Evolutionary conservation across 2,888 invertebrate genomes (phyloP).

Genomic region (Drosophila leonis): DNA sequence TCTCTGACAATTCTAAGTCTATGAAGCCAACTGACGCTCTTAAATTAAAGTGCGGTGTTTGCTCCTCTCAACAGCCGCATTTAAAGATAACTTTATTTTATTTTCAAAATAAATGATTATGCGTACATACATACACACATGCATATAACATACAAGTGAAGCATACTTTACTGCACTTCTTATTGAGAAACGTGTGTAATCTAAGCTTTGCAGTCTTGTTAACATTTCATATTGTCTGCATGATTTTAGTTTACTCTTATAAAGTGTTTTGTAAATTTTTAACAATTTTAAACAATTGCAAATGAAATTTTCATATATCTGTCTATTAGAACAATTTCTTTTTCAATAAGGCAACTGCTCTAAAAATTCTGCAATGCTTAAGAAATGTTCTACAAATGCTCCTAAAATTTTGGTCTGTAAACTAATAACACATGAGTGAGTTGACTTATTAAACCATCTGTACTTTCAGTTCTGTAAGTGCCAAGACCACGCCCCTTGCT

Average conservation of each 20-base stretch:
- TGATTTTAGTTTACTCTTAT: not conserved
- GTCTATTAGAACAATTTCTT: no score
- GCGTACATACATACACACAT: not conserved
- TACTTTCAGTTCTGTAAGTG: not conserved
- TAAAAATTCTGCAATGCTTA: no score
- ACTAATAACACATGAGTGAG: not conserved
- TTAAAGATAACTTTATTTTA: not conserved
- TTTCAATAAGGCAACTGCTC: no score
- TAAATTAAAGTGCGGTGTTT: not conserved
- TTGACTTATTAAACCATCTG: not conserved
- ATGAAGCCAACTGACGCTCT: no score
- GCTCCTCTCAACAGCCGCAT: not conserved
- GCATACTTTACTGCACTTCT: not conserved
- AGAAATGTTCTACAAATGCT: no score
- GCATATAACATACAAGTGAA: not conserved
- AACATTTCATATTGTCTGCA: not conserved
- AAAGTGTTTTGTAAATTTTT: no score
- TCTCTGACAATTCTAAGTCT: no score
- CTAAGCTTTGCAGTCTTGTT: not conserved
- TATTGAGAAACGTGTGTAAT: not conserved
- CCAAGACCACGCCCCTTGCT: not conserved
- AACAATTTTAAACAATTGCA: no score
- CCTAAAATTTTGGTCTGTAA: not conserved
- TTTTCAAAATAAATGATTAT: not conserved
- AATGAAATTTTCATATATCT: no score